phyloP scores from a whole-genome alignment of 2,888 invertebrate species.

The Alentia gelatinosa region DNA sequence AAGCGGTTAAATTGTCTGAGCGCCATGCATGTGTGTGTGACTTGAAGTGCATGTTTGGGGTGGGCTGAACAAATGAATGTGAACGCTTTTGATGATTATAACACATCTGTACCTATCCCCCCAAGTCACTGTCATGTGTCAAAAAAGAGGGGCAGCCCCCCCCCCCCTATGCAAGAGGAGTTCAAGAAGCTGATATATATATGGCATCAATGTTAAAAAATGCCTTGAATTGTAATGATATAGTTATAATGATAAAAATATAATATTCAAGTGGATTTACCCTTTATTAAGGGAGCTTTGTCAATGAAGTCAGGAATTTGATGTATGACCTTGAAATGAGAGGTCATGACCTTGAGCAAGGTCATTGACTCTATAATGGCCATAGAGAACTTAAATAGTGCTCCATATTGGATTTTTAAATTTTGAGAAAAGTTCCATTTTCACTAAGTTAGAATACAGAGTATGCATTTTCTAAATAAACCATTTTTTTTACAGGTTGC shows the following conservation, averaged over 20 bases:
- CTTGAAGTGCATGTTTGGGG: background rate
- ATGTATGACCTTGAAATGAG: no score
- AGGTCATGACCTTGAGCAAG: no score
- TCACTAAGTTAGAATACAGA: no score
- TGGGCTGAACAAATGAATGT: no score
- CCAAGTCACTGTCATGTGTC: no score
- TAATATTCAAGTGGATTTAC: background rate
- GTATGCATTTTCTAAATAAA: no score
- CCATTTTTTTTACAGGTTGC: no score
- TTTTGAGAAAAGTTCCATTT: no score
- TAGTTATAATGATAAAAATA: background rate
- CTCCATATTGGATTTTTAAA: no score
- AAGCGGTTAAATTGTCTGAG: background rate
- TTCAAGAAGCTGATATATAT: background rate
- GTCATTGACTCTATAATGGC: no score
- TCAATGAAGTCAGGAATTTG: conserved; percentile 5
- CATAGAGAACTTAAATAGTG: no score
- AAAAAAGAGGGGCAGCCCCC: background rate
- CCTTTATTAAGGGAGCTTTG: background rate
- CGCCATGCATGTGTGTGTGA: background rate
- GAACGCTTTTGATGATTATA: background rate
- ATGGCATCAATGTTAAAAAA: background rate
- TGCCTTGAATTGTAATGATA: background rate
- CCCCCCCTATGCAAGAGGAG: background rate
- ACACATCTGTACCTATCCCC: background rate